Percentiles rank a stretch among this genome's conserved stretches.
These are phyloP conservation scores for Dryadula phaetusa DNA, from an alignment of 2,888 invertebrate species.

Conservation along the genomic window DNA sequence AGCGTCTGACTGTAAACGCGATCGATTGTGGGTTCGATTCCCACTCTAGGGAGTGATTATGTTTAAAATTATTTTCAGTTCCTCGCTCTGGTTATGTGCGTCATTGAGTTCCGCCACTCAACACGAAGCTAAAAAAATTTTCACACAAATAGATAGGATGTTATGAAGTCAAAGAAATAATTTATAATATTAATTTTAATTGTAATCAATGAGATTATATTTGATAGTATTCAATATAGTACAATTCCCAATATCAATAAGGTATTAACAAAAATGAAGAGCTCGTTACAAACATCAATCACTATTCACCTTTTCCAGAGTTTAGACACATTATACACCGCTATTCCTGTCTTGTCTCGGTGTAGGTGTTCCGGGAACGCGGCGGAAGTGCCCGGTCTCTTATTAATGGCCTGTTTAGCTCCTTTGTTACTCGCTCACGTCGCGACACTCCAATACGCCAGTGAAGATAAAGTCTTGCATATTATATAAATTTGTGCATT, in stretches of 20 bases:
- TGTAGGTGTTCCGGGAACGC: constrained; percentile 77
- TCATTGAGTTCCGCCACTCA: too few relatives aligned
- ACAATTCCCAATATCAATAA: not conserved
- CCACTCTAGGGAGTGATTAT: too few relatives aligned
- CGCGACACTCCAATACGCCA: constrained; percentile 58
- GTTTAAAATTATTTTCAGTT: too few relatives aligned
- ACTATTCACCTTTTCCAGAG: constrained; percentile 58
- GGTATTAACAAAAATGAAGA: not conserved
- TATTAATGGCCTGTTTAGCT: constrained; percentile 83
- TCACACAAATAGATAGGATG: too few relatives aligned
- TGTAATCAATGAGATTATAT: too few relatives aligned
- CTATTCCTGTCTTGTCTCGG: constrained; percentile 80
- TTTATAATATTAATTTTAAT: too few relatives aligned
- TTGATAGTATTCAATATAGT: too few relatives aligned
- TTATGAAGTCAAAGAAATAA: too few relatives aligned
- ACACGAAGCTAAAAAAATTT: too few relatives aligned
- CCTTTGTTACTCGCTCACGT: constrained; percentile 81
- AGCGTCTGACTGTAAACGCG: too few relatives aligned
- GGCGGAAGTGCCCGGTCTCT: constrained; percentile 80
- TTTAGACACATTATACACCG: constrained; percentile 53
- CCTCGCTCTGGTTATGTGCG: too few relatives aligned
- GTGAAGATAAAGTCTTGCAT: constrained; percentile 26
- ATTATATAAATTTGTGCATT: not conserved
- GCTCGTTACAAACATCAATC: constrained; percentile 6
- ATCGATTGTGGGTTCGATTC: too few relatives aligned